Evolutionary conservation across 1,140 invertebrate genomes (phyloP).

Genomic region (Tribolium madens): DNA sequence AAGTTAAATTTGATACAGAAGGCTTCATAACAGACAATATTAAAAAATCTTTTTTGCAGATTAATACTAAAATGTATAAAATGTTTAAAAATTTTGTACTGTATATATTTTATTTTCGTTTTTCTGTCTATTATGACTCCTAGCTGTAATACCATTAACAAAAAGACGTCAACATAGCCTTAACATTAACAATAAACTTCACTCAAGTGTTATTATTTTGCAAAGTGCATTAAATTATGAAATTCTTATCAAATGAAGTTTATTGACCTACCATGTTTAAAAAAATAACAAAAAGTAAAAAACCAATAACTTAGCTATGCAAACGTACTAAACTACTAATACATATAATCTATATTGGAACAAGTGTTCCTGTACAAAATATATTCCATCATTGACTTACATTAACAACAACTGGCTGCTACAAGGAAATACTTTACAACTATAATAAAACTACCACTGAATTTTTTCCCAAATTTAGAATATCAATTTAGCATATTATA

Average conservation of each 20-base stretch:
- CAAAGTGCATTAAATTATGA: slow-evolving; percentile 28
- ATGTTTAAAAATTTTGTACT: slow-evolving; percentile 44
- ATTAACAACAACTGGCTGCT: slow-evolving; percentile 57
- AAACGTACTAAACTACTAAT: slow-evolving; percentile 52
- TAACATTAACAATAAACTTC: slow-evolving; percentile 30
- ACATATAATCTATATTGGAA: slow-evolving; percentile 53
- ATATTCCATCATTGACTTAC: slow-evolving; percentile 54
- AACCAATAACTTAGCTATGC: slow-evolving; percentile 51
- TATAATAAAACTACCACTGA: slow-evolving; percentile 44
- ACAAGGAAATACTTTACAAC: slow-evolving; percentile 50
- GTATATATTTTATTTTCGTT: slow-evolving; percentile 35
- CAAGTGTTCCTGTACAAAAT: slow-evolving; percentile 53
- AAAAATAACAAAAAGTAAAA: slow-evolving; percentile 49
- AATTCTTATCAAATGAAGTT: slow-evolving; percentile 41
- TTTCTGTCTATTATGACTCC: slow-evolving; percentile 44
- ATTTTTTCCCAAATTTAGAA: slow-evolving; percentile 39
- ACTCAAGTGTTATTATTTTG: slow-evolving; percentile 15
- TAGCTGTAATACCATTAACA: slow-evolving; percentile 43
- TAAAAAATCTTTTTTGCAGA: slow-evolving; percentile 26
- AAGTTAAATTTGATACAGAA: slow-evolving; percentile 42
- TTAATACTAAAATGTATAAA: slow-evolving; percentile 45
- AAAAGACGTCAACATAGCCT: slow-evolving; percentile 36
- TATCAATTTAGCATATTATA: slow-evolving; percentile 46
- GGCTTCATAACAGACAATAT: slow-evolving; percentile 45
- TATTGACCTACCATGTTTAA: slow-evolving; percentile 45